Evolutionary conservation across 2,797 vertebrate species (phyloP), one percentile per base, ranked within the genome.

Genomic region (Dermochelys coriacea): DNA sequence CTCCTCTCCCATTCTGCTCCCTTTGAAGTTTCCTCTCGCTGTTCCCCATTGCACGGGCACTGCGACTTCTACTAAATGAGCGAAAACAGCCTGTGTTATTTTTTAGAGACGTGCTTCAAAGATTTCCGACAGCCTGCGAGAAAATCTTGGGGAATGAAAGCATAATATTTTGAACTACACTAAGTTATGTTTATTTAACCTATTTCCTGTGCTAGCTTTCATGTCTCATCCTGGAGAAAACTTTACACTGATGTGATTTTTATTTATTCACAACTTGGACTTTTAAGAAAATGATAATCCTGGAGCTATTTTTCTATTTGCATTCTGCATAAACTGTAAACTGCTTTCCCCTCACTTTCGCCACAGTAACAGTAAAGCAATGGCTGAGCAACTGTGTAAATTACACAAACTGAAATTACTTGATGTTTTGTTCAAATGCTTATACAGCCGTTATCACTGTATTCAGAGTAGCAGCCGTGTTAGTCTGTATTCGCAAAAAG

Each of bases 151-250:
- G 87, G 90, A 93, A 80, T 45, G 37, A n/a, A 88, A 93, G 81
- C 45, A 31, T 78, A 0, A 82, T 23, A 78, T 88, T 95, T 91
- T 50, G 80, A 86, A 5, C 92, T 87, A 87, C 71, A 89, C 71
- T 51, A 18, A 57, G 37, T 91, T 95, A 8, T 94, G 90, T 94
- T 97, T 97, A 89, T 95, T 97, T 95, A 95, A 94, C 88, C 86
- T 89, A 50, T 95, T 93, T 91, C 80, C 45, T 64, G 59, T 25
- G 51, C 41, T 85, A 89, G 21, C 86, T 96, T 97, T 96, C 85
- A 93, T 95, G 91, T 86, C 88, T 91, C 89, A 86, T 91, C 90
- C 87, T 77, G 14, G 31, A 94, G 90, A 94, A 96, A 95, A 94
- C 21, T 86, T 78, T 89, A 81, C 41, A 75, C 82, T 86, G 84